These are phyloP conservation scores for Dascyllus trimaculatus DNA, from an alignment of 2,113 vertebrate genomes.

Conservation along the genomic window DNA sequence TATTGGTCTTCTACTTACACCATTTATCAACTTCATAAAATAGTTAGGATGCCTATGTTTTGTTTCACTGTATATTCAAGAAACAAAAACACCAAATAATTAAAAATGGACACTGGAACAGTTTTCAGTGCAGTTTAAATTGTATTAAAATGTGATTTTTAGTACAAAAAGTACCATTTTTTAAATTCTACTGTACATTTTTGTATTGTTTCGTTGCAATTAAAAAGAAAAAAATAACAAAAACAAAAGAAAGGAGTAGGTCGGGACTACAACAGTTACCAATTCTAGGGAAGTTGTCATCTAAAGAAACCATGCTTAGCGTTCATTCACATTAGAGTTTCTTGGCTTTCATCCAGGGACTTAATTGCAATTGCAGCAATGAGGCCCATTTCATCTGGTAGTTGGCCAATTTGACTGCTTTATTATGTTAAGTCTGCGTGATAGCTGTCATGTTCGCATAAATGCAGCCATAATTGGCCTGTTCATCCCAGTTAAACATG, in stretches of 20 bases:
- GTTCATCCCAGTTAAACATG: constrained; percentile 2
- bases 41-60: too few relatives aligned
- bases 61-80: too few relatives aligned
- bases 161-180: too few relatives aligned
- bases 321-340: constrained; percentile 24
- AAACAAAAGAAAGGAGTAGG: too few relatives aligned
- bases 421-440: constrained; percentile 2
- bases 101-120: too few relatives aligned
- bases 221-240: too few relatives aligned
- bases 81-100: too few relatives aligned
- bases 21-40: too few relatives aligned
- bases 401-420: constrained; percentile 21
- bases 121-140: too few relatives aligned
- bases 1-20: background rate
- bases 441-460: constrained; percentile 9
- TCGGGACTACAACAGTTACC: constrained; percentile 51
- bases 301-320: constrained; percentile 56
- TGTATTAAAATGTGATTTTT: too few relatives aligned
- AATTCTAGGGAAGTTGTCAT: constrained; percentile 70
- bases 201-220: too few relatives aligned
- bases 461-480: background rate
- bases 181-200: too few relatives aligned
- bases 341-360: constrained; percentile 43
- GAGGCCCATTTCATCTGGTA: constrained; percentile 53
- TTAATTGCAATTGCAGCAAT: constrained; percentile 61